Conservation (phyloP, 2,797 vertebrate genomes). For the Pseudochirops corinnae region DNA sequence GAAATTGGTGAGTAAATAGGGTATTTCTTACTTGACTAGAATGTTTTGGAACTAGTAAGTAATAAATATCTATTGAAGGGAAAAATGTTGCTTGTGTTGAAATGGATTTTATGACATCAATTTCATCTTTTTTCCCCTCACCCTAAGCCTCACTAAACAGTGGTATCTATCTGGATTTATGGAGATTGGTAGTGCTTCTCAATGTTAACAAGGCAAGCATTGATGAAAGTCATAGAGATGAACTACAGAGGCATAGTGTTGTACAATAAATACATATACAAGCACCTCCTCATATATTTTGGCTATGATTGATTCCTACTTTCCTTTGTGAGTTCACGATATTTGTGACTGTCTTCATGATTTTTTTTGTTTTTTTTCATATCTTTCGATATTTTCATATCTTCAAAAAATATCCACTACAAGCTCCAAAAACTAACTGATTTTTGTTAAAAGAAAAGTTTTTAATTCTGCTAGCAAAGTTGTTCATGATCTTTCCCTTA, state of each 20-base stretch:
- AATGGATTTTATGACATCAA: not conserved
- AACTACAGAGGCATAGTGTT: not conserved
- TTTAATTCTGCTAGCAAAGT: conserved; percentile 9
- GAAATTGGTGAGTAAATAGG: not conserved
- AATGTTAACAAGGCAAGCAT: not conserved
- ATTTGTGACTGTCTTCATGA: not conserved
- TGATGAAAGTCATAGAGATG: not conserved
- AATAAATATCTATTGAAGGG: not conserved
- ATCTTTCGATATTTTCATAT: not conserved
- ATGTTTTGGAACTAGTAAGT: not conserved
- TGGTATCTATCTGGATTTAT: not conserved
- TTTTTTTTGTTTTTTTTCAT: not conserved
- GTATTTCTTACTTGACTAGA: not conserved
- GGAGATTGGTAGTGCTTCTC: not conserved
- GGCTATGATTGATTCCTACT: not conserved
- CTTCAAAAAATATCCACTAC: not conserved
- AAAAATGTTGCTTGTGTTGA: not conserved
- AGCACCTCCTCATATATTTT: not conserved
- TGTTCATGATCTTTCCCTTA: not conserved
- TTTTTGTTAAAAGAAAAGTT: conserved; percentile 1
- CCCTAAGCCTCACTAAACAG: not conserved
- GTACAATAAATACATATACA: not conserved
- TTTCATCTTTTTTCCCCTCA: not conserved
- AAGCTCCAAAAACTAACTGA: not conserved
- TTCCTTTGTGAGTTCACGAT: not conserved